These are phyloP conservation scores for Latrodectus elegans DNA, from an alignment of 2,888 invertebrate species.

Conservation along the genomic window DNA sequence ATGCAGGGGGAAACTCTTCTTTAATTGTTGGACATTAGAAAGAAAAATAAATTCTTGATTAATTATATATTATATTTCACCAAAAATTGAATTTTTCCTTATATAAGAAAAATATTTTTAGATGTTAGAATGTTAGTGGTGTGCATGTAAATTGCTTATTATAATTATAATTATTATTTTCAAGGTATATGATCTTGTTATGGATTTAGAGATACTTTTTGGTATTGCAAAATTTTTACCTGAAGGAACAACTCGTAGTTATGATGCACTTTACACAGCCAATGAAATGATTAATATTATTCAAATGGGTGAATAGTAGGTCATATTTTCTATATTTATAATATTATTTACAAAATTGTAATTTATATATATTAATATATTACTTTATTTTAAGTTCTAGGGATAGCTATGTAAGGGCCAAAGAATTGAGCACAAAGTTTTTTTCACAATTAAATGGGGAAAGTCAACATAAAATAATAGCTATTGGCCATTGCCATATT, in stretches of 20 bases:
- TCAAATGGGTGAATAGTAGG: slow-evolving; percentile 72
- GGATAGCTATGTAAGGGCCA: slow-evolving; percentile 73
- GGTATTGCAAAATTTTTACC: slow-evolving; percentile 75
- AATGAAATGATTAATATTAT: slow-evolving; percentile 77
- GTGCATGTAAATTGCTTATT: no score
- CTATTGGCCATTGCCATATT: slow-evolving; percentile 78
- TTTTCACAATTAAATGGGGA: slow-evolving; percentile 76
- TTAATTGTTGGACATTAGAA: no score
- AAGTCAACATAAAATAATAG: slow-evolving; percentile 75
- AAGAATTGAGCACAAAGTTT: slow-evolving; percentile 75
- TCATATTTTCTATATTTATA: not conserved
- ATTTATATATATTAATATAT: not conserved
- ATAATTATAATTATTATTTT: not conserved
- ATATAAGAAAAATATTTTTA: no score
- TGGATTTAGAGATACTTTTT: slow-evolving; percentile 76
- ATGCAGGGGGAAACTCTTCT: no score
- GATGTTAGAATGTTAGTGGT: no score
- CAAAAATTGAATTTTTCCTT: no score
- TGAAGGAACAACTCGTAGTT: slow-evolving; percentile 75
- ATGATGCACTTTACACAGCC: slow-evolving; percentile 77
- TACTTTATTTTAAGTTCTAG: slow-evolving; percentile 37
- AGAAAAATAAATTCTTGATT: no score
- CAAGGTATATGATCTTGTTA: slow-evolving; percentile 74
- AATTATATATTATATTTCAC: no score
- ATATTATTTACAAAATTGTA: not conserved